These are phyloP conservation scores for Leucoma salicis DNA, from an alignment of 2,888 invertebrate genomes.

Conservation along the genomic window DNA sequence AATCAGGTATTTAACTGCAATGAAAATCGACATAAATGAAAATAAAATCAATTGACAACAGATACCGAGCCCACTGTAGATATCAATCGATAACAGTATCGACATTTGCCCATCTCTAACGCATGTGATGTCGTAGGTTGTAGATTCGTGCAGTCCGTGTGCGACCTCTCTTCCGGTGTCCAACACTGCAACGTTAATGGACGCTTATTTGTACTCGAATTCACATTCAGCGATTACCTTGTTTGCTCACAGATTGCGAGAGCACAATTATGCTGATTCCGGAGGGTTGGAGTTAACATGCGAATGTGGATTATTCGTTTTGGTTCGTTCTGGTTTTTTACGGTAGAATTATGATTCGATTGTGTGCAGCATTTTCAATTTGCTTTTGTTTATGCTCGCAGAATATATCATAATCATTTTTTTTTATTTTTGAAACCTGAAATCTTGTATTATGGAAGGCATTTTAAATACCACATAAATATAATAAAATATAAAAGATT, in stretches of 20 bases:
- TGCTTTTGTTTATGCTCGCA: too few relatives aligned
- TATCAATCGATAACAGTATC: conserved; percentile 37
- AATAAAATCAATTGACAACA: too few relatives aligned
- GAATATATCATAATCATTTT: too few relatives aligned
- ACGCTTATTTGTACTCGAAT: conserved; percentile 52
- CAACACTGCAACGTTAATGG: conserved; percentile 60
- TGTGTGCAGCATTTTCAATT: too few relatives aligned
- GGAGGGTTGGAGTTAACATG: conserved; percentile 4
- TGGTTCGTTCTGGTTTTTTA: too few relatives aligned
- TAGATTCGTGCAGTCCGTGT: conserved; percentile 56
- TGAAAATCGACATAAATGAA: too few relatives aligned
- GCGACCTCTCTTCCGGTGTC: conserved; percentile 71
- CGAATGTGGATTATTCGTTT: conserved; percentile 2
- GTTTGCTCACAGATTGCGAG: conserved; percentile 35
- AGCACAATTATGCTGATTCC: conserved; percentile 31
- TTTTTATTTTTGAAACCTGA: too few relatives aligned
- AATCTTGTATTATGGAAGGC: too few relatives aligned
- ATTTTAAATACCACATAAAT: too few relatives aligned
- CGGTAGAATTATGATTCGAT: not conserved
- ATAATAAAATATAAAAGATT: too few relatives aligned
- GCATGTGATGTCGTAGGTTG: conserved; percentile 78
- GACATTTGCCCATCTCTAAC: conserved; percentile 40
- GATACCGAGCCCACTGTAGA: too few relatives aligned
- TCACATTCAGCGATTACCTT: conserved; percentile 34
- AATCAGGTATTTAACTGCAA: too few relatives aligned